Percentiles rank a stretch among this genome's conserved stretches.
Conservation (phyloP, 2,888 invertebrate species). For the Scelioninae gen. 1 region DNA sequence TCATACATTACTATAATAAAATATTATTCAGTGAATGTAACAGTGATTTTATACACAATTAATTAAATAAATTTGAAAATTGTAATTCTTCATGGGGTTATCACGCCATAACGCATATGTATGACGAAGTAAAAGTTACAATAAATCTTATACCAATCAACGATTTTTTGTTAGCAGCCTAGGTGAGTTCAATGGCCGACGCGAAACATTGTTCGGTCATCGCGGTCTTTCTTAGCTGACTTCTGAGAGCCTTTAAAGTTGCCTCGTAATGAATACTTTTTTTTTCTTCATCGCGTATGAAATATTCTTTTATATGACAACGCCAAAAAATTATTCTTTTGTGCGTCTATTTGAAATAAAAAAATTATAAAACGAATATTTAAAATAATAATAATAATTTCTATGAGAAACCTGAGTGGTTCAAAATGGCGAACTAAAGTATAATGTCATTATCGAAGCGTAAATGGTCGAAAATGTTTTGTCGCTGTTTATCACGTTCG, state of each 20-base stretch:
- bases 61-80: no score
- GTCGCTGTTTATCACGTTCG: neutral
- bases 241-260: slow-evolving; percentile 38
- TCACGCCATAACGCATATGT: no score
- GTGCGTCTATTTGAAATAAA: neutral
- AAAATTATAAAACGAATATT: neutral
- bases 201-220: slow-evolving; percentile 55
- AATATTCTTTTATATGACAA: neutral
- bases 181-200: slow-evolving; percentile 53
- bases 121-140: neutral
- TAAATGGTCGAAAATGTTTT: slow-evolving; percentile 22
- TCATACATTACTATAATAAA: no score
- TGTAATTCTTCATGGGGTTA: no score
- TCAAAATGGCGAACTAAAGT: neutral
- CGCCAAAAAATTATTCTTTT: neutral
- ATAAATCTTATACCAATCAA: slow-evolving; percentile 38
- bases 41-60: no score
- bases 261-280: slow-evolving; percentile 46
- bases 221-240: slow-evolving; percentile 41
- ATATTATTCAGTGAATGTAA: no score
- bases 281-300: slow-evolving; percentile 2
- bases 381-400: neutral
- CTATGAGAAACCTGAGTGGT: no score
- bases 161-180: slow-evolving; percentile 41
- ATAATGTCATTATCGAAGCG: neutral